These are phyloP conservation scores for Alloscopus bannaensis DNA, from an alignment of 2,888 invertebrate species.

Conservation along the genomic window DNA sequence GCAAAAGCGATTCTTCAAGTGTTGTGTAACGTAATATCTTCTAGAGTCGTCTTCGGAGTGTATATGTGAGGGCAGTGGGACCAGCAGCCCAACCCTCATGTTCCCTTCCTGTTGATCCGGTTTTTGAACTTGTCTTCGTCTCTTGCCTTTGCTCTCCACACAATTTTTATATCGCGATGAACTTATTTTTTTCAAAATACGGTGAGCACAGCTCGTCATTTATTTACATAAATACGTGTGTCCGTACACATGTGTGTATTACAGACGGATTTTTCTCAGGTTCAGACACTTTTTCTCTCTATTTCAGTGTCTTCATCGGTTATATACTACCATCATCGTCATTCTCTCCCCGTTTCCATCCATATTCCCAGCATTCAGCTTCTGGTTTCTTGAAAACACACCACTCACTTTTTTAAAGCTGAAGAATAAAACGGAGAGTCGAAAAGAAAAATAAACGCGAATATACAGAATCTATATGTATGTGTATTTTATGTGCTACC, in stretches of 20 bases:
- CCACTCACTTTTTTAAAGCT: background rate
- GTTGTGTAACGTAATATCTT: conserved; percentile 38
- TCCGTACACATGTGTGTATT: background rate
- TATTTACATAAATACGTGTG: conserved; percentile 35
- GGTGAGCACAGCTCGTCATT: conserved; percentile 27
- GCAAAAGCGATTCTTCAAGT: no score
- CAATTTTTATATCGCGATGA: no score
- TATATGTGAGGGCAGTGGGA: conserved; percentile 61
- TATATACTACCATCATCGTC: conserved; percentile 12
- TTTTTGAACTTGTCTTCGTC: conserved; percentile 59
- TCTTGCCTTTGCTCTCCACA: background rate
- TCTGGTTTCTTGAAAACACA: conserved; percentile 22
- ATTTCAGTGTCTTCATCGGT: conserved; percentile 15
- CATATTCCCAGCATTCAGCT: conserved; percentile 11
- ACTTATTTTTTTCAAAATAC: conserved; percentile 6
- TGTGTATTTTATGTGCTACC: no score
- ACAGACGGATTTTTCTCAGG: conserved; percentile 26
- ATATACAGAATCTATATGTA: conserved; percentile 1
- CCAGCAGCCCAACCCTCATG: conserved; percentile 58
- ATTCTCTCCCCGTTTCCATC: conserved; percentile 10
- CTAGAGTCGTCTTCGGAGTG: conserved; percentile 1
- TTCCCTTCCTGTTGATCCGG: conserved; percentile 66
- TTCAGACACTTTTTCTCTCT: conserved; percentile 11
- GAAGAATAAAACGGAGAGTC: conserved; percentile 10
- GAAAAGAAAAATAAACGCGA: background rate